Percentiles rank a stretch among this genome's conserved stretches.
Conservation (phyloP, 2,113 vertebrate species). For the Mixornis gularis region DNA sequence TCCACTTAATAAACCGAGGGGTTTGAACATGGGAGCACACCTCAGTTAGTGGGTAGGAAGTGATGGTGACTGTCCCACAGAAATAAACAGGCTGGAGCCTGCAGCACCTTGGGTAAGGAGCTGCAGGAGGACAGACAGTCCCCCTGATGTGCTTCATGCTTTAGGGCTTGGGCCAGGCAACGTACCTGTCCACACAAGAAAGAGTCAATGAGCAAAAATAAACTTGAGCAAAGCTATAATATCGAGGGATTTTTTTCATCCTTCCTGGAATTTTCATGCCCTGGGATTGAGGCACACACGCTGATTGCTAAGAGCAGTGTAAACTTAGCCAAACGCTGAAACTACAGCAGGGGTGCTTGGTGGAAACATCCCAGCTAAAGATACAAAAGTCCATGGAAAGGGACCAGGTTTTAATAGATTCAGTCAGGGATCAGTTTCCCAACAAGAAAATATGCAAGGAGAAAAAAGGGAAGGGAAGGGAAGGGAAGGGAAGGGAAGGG, state of each 20-base stretch:
- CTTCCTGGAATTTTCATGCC: background rate
- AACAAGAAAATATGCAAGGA: background rate
- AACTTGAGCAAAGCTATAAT: background rate
- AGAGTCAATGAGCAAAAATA: background rate
- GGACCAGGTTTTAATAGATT: background rate
- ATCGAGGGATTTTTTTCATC: background rate
- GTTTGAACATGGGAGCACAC: background rate
- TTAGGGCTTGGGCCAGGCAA: background rate
- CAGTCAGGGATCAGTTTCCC: background rate
- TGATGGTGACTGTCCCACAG: background rate
- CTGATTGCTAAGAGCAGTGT: background rate
- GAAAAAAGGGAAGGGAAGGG: background rate
- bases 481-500: too few species aligned
- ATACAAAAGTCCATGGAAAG: background rate
- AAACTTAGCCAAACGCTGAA: background rate
- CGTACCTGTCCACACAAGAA: fast-evolving
- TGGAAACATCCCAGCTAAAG: background rate
- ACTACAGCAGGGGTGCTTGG: background rate
- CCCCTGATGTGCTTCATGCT: background rate
- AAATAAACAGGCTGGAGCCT: background rate
- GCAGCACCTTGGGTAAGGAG: background rate
- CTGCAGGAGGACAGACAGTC: background rate
- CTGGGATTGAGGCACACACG: fast-evolving
- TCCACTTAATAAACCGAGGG: background rate
- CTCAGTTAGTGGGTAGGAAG: background rate